Evolutionary conservation across 1,140 invertebrate genomes (phyloP), one percentile per base, ranked within the genome.

Genomic region (Drosophila jambulina): DNA sequence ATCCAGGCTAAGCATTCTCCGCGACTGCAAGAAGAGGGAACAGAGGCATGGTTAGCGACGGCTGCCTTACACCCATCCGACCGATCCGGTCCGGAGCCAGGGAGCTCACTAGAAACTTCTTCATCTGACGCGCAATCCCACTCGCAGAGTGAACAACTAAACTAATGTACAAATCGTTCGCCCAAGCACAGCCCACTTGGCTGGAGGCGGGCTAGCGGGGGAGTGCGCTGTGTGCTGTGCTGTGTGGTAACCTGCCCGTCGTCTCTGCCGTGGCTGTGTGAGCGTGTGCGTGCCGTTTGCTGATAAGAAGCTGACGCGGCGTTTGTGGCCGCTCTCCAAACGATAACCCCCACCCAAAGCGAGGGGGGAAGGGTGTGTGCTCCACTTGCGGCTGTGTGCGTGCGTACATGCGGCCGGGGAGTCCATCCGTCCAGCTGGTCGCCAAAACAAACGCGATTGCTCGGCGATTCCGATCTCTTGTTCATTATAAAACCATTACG

Each of bases 31-130:
- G 46, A 46, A 51, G 69, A 59, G 19, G 46, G 56, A 53, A 46
- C 43, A 74, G 46, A 49, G 13, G 12, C 32, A 42, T 42, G 21
- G 29, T 75, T 67, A 49, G 15, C 4, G 9, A 54, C 15, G 53
- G 9, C 9, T 36, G 19, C 13, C 15, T 23, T 17, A 3, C 21
- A 34, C 13, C 19, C 3, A 21, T 53, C 29, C 19, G 29, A 34
- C 32, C 32, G 29, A 34, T 32, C 27, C 46, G 40, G 40, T 9
- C 40, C n/a, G 3, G 0, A 19, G n/a, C 40, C n/a, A 42, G 25
- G 40, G 61, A 36, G 77, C 84, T 88, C 84, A 88, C 84, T 78
- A 88, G 69, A 59, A 88, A 81, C 78, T 88, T 88, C 84, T 88
- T 88, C 84, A 88, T 88, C 58, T 64, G 76, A 49, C 51, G 79